Percentiles rank a stretch among this genome's conserved stretches.
phyloP scores from a whole-genome alignment of 2,113 vertebrate species.

The Leptodactylus fuscus region DNA sequence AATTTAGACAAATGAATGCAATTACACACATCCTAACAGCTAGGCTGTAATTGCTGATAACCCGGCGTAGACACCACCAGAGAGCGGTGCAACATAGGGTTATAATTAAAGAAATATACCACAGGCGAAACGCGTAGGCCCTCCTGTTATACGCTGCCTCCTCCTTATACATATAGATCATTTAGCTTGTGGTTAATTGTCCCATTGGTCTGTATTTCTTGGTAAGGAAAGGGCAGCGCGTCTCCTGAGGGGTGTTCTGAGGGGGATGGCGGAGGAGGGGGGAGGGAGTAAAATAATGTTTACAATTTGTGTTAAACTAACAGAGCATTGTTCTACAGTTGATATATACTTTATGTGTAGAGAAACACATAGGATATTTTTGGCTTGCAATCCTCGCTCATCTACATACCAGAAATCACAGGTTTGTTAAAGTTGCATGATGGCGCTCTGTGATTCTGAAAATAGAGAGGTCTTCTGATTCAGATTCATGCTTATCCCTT shows the following conservation, averaged over 20 bases:
- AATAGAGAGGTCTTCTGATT: not conserved
- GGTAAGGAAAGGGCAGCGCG: not conserved
- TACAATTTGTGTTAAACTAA: conserved; percentile 8
- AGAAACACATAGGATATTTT: not conserved
- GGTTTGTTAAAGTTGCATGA: not conserved
- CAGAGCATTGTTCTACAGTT: not conserved
- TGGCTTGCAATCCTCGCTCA: too few relatives aligned
- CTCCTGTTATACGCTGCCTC: not conserved
- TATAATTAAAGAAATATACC: conserved; percentile 24
- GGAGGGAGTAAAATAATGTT: not conserved
- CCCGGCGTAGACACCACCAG: not conserved
- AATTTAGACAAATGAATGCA: conserved; percentile 49
- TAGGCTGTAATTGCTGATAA: conserved; percentile 46
- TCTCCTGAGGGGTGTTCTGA: not conserved
- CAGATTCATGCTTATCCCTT: not conserved
- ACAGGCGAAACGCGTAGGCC: not conserved
- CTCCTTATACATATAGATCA: not conserved
- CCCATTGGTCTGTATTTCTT: conserved; percentile 8
- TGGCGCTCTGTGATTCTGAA: not conserved
- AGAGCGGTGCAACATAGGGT: not conserved
- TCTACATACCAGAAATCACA: not conserved
- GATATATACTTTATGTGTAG: not conserved
- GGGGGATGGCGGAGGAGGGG: not conserved
- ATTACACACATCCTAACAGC: conserved; percentile 16
- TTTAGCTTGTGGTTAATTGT: not conserved